These are phyloP conservation scores for Gobionotothen gibberifrons DNA, from an alignment of 2,797 vertebrate species.

Conservation along the genomic window DNA sequence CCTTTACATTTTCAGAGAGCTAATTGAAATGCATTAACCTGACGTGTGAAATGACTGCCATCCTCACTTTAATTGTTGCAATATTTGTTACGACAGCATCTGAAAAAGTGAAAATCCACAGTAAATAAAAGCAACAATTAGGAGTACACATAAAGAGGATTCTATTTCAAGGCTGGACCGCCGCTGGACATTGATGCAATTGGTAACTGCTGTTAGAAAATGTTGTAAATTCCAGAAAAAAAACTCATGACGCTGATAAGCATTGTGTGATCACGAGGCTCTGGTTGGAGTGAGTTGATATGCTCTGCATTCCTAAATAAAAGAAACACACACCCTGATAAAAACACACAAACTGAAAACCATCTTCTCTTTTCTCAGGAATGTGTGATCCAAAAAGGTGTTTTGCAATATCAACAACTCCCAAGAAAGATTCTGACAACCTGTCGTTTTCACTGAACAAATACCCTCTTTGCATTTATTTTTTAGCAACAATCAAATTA, in stretches of 20 bases:
- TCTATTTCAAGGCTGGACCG: neutral
- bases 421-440: conserved; percentile 29
- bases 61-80: conserved; percentile 41
- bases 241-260: conserved; percentile 40
- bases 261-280: conserved; percentile 35
- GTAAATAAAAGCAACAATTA: conserved; percentile 43
- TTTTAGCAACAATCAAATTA: conserved; percentile 40
- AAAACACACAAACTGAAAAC: conserved; percentile 61
- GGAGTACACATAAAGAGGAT: conserved; percentile 1
- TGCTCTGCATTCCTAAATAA: conserved; percentile 56
- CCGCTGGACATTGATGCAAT: conserved; percentile 28
- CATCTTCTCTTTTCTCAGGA: conserved; percentile 57
- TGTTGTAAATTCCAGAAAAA: conserved; percentile 33
- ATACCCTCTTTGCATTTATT: conserved; percentile 16
- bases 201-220: conserved; percentile 25
- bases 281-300: conserved; percentile 17
- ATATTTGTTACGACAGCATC: conserved; percentile 48
- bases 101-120: conserved; percentile 18
- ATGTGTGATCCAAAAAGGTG: conserved; percentile 62
- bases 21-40: conserved; percentile 35
- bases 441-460: conserved; percentile 26
- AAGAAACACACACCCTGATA: conserved; percentile 59
- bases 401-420: conserved; percentile 63
- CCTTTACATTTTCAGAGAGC: conserved; percentile 14
- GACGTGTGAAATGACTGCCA: conserved; percentile 10